Evolutionary conservation across 2,888 invertebrate genomes (phyloP), one percentile per base, ranked within the genome.

Genomic region (Orchesella flavescens): DNA sequence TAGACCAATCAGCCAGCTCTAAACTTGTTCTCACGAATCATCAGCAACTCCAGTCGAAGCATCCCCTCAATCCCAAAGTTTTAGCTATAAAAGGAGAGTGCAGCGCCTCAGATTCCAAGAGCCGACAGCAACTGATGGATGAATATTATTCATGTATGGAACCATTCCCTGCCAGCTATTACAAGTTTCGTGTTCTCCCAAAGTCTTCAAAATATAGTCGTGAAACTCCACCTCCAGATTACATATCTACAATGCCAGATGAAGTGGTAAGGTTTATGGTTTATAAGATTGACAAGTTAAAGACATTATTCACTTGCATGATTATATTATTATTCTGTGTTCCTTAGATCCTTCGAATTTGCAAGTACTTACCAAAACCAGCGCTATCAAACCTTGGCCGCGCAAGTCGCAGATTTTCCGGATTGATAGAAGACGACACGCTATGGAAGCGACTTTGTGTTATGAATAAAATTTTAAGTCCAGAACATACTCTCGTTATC

Each of bases 381-480:
- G 92, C 93, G 0, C 91, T 96, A n/a, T 92, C 93, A 0, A 92
- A 93, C 83, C 94, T 94, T 87, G 93, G 94, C 86, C 93, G 93
- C 89, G 94, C 95, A 61, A 95, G 95, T 90, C 89, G 90, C 68
- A 93, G 96, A 87, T 97, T 97, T 93, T 93, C 94, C 89, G 91
- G 94, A 86, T 92, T 97, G 84, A 93, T 94, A 2, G 93, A 93
- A 74, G 97, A 97, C 90, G 96, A 96, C 89, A 94, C 94, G 0
- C 90, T 97, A 0, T 97, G 97, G 97, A 93, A 94, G 59, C 92
- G 96, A 19, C 90, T 97, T 85, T 97, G 97, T 90, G 91, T 96
- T 19, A 94, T 95, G 10, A 89, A 89, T 69, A 93, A 93, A 88
- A 92, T 93, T 0, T 89, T 97, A 10, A 91, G 92, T 17, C 91